Evolutionary conservation across 2,797 vertebrate genomes (phyloP), one percentile per base, ranked within the genome.

Genomic region (Nyctalus aviator): DNA sequence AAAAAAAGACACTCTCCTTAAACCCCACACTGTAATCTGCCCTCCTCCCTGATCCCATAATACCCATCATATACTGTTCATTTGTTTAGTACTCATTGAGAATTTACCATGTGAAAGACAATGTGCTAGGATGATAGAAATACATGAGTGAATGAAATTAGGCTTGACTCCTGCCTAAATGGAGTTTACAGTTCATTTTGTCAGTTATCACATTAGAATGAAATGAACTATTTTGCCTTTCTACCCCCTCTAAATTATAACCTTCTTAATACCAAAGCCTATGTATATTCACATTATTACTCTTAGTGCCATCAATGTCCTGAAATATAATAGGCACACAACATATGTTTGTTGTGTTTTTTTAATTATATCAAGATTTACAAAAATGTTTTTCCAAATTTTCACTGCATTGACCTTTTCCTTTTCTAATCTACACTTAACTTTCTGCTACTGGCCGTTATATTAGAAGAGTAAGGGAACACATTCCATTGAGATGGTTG

Each of bases 321-420:
- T 95, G 2, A 93, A 66, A 88, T 84, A 73, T 37, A 81, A 64
- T 27, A 86, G 9, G 25, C 27, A 79, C 27, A 79, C 11, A 87
- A 69, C 5, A 77, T 78, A 73, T 55, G 0, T 64, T 84, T 84
- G 13, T n/a, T n/a, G n/a, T 85, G 20, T 62, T 53, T 89, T 48
- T 48, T 48, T 85, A 27, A 90, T 64, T 57, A 75, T 71, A 66
- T 10, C 10, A 57, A 91, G 50, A 25, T 78, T 53, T 7, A 1
- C 41, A 90, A 84, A 79, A 30, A 25, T 27, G 17, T 87, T 84
- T 88, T 90, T 87, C 77, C 20, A 88, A 90, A 44, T 50, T 92
- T 68, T 41, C 13, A 83, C 8, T 73, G 46, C 4, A 17, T 35
- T 27, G 7, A 59, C 8, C 17, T 86, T 90, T 30, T 86, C 25